Percentiles rank a stretch among this genome's conserved stretches.
Conservation (phyloP, 2,888 invertebrate genomes). For the Augochlorella aurata region DNA sequence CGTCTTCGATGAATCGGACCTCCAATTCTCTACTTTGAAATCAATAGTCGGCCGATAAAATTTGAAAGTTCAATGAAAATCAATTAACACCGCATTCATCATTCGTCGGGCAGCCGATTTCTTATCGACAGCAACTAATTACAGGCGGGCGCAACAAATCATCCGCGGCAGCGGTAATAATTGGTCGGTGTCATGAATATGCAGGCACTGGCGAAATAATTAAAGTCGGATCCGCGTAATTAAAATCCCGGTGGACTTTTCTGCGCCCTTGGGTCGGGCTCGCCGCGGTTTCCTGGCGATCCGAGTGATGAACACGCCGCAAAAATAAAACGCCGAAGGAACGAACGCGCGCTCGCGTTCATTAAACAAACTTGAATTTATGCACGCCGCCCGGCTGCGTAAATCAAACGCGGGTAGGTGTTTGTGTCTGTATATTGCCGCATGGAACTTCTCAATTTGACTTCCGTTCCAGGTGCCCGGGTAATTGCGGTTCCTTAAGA, state of each 20-base stretch:
- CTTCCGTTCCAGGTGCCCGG: slow-evolving; percentile 54
- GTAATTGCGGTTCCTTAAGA: slow-evolving; percentile 64
- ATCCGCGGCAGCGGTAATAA: slow-evolving; percentile 22
- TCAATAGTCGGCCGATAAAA: neutral
- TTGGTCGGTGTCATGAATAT: neutral
- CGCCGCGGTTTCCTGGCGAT: neutral
- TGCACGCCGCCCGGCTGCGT: slow-evolving; percentile 12
- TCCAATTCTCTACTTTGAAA: neutral
- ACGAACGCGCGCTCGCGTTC: slow-evolving; percentile 27
- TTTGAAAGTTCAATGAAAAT: neutral
- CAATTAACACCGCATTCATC: slow-evolving; percentile 10
- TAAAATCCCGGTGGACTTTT: slow-evolving; percentile 23
- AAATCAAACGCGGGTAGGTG: slow-evolving; percentile 48
- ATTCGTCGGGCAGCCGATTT: neutral
- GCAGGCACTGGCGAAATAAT: neutral
- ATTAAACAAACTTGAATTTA: slow-evolving; percentile 37
- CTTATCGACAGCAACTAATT: slow-evolving; percentile 9
- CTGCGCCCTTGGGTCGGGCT: neutral
- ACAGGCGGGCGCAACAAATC: slow-evolving; percentile 10
- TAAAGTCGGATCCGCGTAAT: slow-evolving; percentile 18
- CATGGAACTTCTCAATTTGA: slow-evolving; percentile 67
- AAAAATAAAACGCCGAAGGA: slow-evolving; percentile 31
- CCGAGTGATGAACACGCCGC: slow-evolving; percentile 1
- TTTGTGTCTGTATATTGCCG: slow-evolving; percentile 46
- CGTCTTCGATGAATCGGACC: no score